phyloP scores from a whole-genome alignment of 1,140 invertebrate species.

The Babylonia areolata region DNA sequence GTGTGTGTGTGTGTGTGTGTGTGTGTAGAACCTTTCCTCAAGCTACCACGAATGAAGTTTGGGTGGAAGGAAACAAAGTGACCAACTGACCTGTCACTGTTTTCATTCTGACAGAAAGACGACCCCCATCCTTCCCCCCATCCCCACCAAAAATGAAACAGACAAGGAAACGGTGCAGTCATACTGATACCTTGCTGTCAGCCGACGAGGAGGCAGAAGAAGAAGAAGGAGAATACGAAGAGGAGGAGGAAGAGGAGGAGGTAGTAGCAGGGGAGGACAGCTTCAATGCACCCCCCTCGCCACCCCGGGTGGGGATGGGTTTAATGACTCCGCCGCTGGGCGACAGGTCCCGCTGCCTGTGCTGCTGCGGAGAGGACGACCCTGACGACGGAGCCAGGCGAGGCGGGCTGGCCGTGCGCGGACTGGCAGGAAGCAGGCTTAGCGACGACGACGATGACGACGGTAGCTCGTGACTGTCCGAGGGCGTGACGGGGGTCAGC shows the following conservation, averaged over 20 bases:
- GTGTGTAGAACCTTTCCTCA: too few relatives aligned
- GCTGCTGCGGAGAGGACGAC: not conserved
- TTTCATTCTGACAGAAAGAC: not conserved
- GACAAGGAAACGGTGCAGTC: too few relatives aligned
- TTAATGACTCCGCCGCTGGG: constrained; percentile 36
- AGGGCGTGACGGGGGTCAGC: constrained; percentile 42
- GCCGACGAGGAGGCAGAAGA: not conserved
- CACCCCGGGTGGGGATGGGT: constrained; percentile 42
- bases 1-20: too few relatives aligned
- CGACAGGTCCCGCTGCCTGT: not conserved
- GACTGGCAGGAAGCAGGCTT: constrained; percentile 29
- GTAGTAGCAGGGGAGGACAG: constrained; percentile 16
- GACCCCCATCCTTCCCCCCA: too few relatives aligned
- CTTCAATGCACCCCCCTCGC: constrained; percentile 29
- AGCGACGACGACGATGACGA: constrained; percentile 34
- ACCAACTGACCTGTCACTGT: too few relatives aligned
- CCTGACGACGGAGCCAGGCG: constrained; percentile 18
- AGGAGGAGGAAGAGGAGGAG: not conserved
- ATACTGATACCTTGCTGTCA: constrained; percentile 31
- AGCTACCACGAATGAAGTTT: too few relatives aligned
- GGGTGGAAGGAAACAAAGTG: too few relatives aligned
- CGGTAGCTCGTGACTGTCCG: not conserved
- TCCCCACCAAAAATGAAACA: too few relatives aligned
- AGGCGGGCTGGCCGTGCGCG: constrained; percentile 40
- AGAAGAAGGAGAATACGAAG: not conserved